Percentiles rank a stretch among this genome's conserved stretches.
phyloP scores from a whole-genome alignment of 2,888 invertebrate species.

The Andrena fulva region DNA sequence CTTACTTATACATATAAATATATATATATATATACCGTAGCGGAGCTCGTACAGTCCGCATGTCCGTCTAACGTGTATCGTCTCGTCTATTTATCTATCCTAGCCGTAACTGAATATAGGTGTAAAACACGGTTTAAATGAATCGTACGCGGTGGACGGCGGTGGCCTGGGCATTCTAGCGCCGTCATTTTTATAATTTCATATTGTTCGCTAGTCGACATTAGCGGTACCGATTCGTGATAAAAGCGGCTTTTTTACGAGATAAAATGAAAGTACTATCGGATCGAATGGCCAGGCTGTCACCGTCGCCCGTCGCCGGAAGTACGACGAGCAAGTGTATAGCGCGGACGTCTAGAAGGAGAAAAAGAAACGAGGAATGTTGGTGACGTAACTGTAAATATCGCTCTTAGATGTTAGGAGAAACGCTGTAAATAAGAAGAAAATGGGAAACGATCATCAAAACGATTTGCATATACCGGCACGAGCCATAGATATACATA shows the following conservation, averaged over 20 bases:
- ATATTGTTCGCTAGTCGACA: constrained; percentile 31
- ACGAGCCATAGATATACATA: constrained; percentile 35
- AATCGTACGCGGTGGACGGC: constrained; percentile 38
- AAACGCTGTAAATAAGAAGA: constrained; percentile 74
- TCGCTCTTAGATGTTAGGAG: constrained; percentile 73
- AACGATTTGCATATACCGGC: constrained; percentile 41
- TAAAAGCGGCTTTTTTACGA: neutral
- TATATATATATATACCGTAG: constrained; percentile 50
- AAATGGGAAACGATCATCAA: constrained; percentile 32
- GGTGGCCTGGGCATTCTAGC: constrained; percentile 51
- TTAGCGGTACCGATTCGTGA: neutral
- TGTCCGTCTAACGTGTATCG: constrained; percentile 81
- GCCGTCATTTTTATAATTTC: constrained; percentile 39
- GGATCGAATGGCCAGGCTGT: constrained; percentile 37
- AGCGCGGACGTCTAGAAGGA: constrained; percentile 61
- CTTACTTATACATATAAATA: constrained; percentile 52
- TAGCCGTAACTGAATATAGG: constrained; percentile 72
- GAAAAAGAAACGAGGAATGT: neutral
- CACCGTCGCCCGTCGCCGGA: constrained; percentile 46
- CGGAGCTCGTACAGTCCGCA: constrained; percentile 71
- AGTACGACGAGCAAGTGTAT: constrained; percentile 65
- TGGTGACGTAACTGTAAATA: constrained; percentile 72
- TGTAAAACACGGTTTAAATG: constrained; percentile 57
- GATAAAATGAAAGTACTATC: constrained; percentile 52
- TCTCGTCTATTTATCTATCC: constrained; percentile 80